A percentile compares a stretch with the other conserved stretches of the same genome.
These are phyloP conservation scores for Nesidiocoris tenuis DNA, from an alignment of 2,888 invertebrate genomes.

Conservation along the genomic window DNA sequence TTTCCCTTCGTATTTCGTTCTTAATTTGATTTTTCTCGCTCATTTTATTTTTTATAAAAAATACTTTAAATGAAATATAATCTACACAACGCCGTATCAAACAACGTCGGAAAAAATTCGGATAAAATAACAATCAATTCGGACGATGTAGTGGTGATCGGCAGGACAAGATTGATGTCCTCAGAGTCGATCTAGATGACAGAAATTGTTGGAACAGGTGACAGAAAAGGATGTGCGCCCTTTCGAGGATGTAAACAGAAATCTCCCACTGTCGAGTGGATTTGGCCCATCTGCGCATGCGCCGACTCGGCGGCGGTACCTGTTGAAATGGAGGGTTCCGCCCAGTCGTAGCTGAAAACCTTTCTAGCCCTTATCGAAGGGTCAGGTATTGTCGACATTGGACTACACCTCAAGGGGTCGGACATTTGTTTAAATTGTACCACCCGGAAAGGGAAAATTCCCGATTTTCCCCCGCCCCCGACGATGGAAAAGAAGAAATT, in stretches of 20 bases:
- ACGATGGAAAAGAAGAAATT: conserved; percentile 51
- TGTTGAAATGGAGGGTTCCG: conserved; percentile 19
- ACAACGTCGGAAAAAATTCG: too few relatives aligned
- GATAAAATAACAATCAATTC: too few relatives aligned
- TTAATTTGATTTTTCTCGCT: too few relatives aligned
- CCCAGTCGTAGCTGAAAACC: conserved; percentile 51
- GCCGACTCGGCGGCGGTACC: not conserved
- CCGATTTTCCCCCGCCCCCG: not conserved
- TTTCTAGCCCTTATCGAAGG: conserved; percentile 64
- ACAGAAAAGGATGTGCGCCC: not conserved
- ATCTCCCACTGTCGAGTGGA: not conserved
- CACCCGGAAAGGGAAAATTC: too few relatives aligned
- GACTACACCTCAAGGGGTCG: too few relatives aligned
- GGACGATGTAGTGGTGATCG: too few relatives aligned
- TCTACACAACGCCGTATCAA: too few relatives aligned
- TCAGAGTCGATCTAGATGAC: not conserved
- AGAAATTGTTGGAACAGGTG: not conserved
- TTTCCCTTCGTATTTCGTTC: too few relatives aligned
- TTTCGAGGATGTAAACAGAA: conserved; percentile 13
- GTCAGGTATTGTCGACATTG: too few relatives aligned
- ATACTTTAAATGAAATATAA: too few relatives aligned
- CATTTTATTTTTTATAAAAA: too few relatives aligned
- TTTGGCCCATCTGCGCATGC: not conserved
- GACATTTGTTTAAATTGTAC: too few relatives aligned
- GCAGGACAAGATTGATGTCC: not conserved